Percentiles rank a stretch among this genome's conserved stretches.
These are phyloP conservation scores for Mirza zaza DNA, from an alignment of 2,113 vertebrate genomes.

Conservation along the genomic window DNA sequence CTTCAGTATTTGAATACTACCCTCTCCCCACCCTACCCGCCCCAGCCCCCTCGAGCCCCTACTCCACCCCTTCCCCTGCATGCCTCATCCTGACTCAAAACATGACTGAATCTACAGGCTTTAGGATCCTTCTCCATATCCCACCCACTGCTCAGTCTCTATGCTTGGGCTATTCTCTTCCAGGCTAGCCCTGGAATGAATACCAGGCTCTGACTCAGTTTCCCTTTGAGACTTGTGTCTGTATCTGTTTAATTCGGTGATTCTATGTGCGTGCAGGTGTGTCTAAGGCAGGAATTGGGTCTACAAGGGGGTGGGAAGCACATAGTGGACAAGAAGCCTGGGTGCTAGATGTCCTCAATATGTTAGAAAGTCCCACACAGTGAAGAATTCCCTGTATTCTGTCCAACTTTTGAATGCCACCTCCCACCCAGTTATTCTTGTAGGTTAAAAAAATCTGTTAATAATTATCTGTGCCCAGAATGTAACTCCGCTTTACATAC, in stretches of 20 bases:
- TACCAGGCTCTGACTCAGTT: not conserved
- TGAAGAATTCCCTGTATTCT: not conserved
- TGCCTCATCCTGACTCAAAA: not conserved
- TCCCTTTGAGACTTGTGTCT: not conserved
- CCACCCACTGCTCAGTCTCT: not conserved
- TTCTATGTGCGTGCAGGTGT: not conserved
- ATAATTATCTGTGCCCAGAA: slow-evolving; percentile 34
- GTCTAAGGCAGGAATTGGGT: not conserved
- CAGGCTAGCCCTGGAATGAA: not conserved
- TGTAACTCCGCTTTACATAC: not conserved
- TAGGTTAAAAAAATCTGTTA: not conserved
- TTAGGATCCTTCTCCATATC: not conserved
- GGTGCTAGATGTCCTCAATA: not conserved
- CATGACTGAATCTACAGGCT: not conserved
- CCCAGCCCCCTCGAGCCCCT: too few species aligned
- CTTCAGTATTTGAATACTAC: not conserved
- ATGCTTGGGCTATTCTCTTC: not conserved
- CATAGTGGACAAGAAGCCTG: not conserved
- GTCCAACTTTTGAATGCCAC: not conserved
- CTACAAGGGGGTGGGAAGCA: not conserved
- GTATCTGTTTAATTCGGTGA: not conserved
- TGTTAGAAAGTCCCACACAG: not conserved
- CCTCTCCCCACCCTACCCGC: not conserved
- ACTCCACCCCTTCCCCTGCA: not conserved
- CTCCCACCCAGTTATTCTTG: not conserved